Evolutionary conservation across 2,888 invertebrate genomes (phyloP).

Genomic region (Caenorhabditis doughertyi): DNA sequence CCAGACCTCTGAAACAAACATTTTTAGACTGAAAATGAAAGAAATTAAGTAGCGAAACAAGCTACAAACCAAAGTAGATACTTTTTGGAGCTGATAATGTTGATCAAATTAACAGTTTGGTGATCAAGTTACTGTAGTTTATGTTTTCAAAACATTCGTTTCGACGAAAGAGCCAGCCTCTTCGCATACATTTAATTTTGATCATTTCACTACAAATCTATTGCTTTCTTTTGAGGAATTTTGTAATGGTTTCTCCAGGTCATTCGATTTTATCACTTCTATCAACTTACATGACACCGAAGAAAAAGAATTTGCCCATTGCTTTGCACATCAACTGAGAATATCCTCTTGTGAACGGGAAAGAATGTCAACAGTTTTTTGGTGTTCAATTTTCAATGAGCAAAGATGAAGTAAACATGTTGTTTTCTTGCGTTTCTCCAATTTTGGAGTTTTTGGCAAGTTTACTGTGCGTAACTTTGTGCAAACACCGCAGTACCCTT

Average conservation of each 20-base stretch:
- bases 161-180: too few relatives aligned
- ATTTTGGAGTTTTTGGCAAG: neutral
- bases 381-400: constrained; percentile 16
- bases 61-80: too few relatives aligned
- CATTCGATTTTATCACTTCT: neutral
- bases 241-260: too few relatives aligned
- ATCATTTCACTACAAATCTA: too few relatives aligned
- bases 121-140: too few relatives aligned
- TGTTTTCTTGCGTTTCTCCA: neutral
- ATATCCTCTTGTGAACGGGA: neutral
- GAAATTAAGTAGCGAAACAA: neutral
- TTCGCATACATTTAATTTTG: too few relatives aligned
- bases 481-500: constrained; percentile 34
- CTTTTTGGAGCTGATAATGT: too few relatives aligned
- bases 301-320: constrained; percentile 58
- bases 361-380: neutral
- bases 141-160: too few relatives aligned
- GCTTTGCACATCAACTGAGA: constrained; percentile 48
- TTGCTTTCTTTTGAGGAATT: too few relatives aligned
- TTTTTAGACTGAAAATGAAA: neutral
- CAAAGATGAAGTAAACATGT: constrained; percentile 15
- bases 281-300: constrained; percentile 62
- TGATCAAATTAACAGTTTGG: too few relatives aligned
- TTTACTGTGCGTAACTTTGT: constrained; percentile 36
- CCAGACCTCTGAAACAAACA: constrained; percentile 49